A percentile compares a stretch with the other conserved stretches of the same genome.
Evolutionary conservation across 2,888 invertebrate genomes (phyloP).

Genomic region (Therioaphis trifolii): DNA sequence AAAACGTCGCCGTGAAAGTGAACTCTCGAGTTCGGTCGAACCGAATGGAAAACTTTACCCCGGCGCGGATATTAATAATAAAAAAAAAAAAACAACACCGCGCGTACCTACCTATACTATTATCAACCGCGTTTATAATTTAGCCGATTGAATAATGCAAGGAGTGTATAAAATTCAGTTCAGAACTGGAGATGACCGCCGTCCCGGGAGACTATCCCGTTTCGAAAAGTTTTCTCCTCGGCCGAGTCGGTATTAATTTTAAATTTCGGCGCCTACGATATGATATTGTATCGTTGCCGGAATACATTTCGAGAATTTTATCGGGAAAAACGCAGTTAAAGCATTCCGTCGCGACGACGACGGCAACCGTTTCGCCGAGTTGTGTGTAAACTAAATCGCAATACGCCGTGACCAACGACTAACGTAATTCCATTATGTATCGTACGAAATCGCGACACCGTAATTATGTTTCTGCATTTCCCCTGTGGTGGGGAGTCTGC

Average conservation of each 20-base stretch:
- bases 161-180: background rate
- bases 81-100: background rate
- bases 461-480: too few relatives aligned
- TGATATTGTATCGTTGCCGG: background rate
- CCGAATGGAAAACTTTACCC: background rate
- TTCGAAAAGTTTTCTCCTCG: constrained; percentile 30
- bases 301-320: background rate
- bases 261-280: too few relatives aligned
- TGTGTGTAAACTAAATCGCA: too few relatives aligned
- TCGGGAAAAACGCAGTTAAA: background rate
- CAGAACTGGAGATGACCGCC: background rate
- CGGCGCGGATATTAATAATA: too few relatives aligned
- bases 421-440: too few relatives aligned
- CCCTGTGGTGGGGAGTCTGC: too few relatives aligned
- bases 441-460: too few relatives aligned
- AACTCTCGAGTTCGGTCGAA: background rate
- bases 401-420: too few relatives aligned
- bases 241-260: constrained; percentile 1
- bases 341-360: too few relatives aligned
- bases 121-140: background rate
- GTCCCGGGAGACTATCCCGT: background rate
- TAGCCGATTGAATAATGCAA: constrained; percentile 42
- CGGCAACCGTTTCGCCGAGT: too few relatives aligned
- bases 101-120: background rate
- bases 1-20: too few relatives aligned